Percentiles rank a stretch among this genome's conserved stretches.
Evolutionary conservation across 2,113 vertebrate species (phyloP).

Genomic region (Globicephala melas): DNA sequence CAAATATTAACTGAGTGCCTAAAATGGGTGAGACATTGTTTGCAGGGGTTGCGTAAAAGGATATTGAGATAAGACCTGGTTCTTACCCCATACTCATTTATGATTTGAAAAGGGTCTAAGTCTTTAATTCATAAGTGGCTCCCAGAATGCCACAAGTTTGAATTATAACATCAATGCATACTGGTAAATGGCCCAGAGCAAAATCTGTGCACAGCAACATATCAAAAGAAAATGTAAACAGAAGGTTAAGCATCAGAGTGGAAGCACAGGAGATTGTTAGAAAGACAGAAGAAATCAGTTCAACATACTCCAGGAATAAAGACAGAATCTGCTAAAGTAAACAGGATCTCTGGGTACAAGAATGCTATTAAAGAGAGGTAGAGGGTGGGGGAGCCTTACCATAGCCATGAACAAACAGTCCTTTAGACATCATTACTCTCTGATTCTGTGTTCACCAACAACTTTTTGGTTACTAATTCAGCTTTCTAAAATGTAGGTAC

Average conservation of each 20-base stretch:
- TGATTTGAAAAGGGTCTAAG: neutral
- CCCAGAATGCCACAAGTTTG: neutral
- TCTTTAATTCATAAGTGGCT: neutral
- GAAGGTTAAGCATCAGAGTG: neutral
- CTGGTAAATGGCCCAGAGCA: conserved; percentile 1
- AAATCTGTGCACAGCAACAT: neutral
- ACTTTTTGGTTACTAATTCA: neutral
- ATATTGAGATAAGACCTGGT: neutral
- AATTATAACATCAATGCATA: neutral
- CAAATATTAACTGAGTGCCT: neutral
- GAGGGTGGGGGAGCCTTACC: neutral
- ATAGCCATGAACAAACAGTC: neutral
- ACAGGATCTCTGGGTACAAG: neutral
- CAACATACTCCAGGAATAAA: neutral
- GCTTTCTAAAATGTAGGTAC: neutral
- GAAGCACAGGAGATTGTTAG: neutral
- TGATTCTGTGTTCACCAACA: neutral
- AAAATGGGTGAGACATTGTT: neutral
- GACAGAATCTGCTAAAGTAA: neutral
- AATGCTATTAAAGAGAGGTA: neutral
- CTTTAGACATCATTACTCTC: neutral
- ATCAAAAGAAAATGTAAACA: conserved; percentile 4
- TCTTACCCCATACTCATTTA: neutral
- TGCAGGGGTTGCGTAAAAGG: neutral
- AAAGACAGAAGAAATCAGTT: neutral